phyloP scores from a whole-genome alignment of 2,888 invertebrate genomes.

The Mimas tiliae region DNA sequence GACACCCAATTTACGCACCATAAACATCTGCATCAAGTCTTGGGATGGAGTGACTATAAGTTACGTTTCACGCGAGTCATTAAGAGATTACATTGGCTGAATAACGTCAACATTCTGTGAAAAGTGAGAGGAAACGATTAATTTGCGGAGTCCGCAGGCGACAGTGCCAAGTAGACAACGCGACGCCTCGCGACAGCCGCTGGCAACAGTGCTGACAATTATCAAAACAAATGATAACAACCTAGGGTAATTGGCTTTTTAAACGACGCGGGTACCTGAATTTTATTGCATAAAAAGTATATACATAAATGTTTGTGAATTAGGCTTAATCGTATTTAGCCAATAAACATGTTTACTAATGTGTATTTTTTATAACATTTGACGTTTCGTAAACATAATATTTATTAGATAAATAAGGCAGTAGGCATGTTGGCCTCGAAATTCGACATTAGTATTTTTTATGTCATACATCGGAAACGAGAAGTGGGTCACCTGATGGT shows the following conservation, averaged over 20 bases:
- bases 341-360: too few species aligned
- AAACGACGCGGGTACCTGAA: neutral
- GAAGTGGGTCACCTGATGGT: too few species aligned
- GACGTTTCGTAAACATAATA: too few species aligned
- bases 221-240: neutral
- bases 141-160: constrained; percentile 12
- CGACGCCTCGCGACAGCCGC: constrained; percentile 6
- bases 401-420: too few species aligned
- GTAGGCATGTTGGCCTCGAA: too few species aligned
- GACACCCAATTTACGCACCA: neutral
- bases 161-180: constrained; percentile 19
- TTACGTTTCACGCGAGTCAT: constrained; percentile 2
- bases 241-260: neutral
- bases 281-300: neutral
- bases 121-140: constrained; percentile 21
- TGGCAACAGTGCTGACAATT: neutral
- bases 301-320: too few species aligned
- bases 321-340: too few species aligned
- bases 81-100: constrained; percentile 4
- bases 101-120: constrained; percentile 1
- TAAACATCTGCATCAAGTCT: neutral
- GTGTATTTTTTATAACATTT: too few species aligned
- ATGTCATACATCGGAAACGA: too few species aligned
- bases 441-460: too few species aligned
- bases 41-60: constrained; percentile 5